A percentile compares a stretch with the other conserved stretches of the same genome.
phyloP scores from a whole-genome alignment of 2,888 invertebrate species.

The Eupithecia dodoneata region DNA sequence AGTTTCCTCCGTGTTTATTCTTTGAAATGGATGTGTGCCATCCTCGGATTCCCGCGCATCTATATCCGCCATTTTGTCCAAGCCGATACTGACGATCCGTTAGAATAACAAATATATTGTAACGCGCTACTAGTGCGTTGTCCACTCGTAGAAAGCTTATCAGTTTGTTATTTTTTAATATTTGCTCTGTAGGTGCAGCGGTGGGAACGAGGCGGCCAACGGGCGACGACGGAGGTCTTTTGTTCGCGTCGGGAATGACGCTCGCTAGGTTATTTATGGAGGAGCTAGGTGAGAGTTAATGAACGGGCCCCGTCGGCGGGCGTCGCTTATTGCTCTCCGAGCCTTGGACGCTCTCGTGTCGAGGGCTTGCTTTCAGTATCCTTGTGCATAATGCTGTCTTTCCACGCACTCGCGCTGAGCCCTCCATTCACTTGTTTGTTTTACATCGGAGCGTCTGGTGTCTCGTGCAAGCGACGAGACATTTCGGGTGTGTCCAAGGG shows the following conservation, averaged over 20 bases:
- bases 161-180: slow-evolving; percentile 64
- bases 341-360: slow-evolving; percentile 78
- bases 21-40: slow-evolving; percentile 78
- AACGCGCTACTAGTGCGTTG: slow-evolving; percentile 55
- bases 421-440: slow-evolving; percentile 78
- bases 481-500: slow-evolving; percentile 72
- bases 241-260: slow-evolving; percentile 53
- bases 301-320: slow-evolving; percentile 73
- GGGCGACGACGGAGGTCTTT: slow-evolving; percentile 46
- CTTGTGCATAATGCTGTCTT: slow-evolving; percentile 79
- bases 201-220: slow-evolving; percentile 51
- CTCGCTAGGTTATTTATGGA: slow-evolving; percentile 69
- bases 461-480: slow-evolving; percentile 63
- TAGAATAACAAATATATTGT: slow-evolving; percentile 66
- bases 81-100: slow-evolving; percentile 60
- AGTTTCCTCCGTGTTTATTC: slow-evolving; percentile 78
- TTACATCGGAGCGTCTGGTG: slow-evolving; percentile 75
- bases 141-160: slow-evolving; percentile 59
- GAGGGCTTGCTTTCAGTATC: slow-evolving; percentile 80
- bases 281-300: slow-evolving; percentile 72
- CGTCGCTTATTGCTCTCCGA: slow-evolving; percentile 79
- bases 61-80: slow-evolving; percentile 67
- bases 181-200: slow-evolving; percentile 56
- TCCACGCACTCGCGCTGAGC: slow-evolving; percentile 74
- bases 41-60: slow-evolving; percentile 59